Conservation (phyloP, 2,888 invertebrate genomes). For the Lutraria lutraria region DNA sequence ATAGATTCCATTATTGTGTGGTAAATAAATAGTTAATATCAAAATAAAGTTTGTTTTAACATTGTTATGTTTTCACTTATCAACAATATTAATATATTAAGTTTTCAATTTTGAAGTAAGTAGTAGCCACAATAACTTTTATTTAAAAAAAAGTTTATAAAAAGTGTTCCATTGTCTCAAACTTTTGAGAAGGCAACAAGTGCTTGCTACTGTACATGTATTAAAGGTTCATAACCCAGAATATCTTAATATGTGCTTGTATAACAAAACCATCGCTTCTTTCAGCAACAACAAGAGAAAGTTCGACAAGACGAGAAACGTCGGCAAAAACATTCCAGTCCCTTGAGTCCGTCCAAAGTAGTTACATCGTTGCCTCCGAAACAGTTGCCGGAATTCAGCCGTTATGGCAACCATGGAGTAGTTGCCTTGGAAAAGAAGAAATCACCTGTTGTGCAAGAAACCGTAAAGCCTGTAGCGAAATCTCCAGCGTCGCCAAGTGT, state of each 20-base stretch:
- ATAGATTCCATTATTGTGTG: too few relatives aligned
- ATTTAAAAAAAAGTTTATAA: too few relatives aligned
- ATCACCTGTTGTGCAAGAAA: slow-evolving; percentile 18
- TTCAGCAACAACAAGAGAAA: slow-evolving; percentile 78
- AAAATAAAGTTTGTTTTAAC: too few relatives aligned
- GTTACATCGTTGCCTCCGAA: slow-evolving; percentile 20
- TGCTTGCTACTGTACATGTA: not conserved
- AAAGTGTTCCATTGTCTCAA: too few relatives aligned
- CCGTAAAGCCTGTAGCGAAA: not conserved
- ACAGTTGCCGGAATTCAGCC: slow-evolving; percentile 58
- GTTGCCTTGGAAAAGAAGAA: slow-evolving; percentile 44
- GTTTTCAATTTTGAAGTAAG: too few relatives aligned
- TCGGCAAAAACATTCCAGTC: slow-evolving; percentile 42
- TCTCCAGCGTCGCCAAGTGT: not conserved
- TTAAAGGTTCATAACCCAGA: not conserved
- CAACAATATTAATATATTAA: too few relatives aligned
- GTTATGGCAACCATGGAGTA: slow-evolving; percentile 79
- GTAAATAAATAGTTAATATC: too few relatives aligned
- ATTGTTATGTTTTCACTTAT: too few relatives aligned
- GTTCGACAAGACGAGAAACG: slow-evolving; percentile 63
- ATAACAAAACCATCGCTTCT: not conserved
- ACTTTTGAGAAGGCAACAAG: too few relatives aligned
- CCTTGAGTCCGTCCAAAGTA: slow-evolving; percentile 35
- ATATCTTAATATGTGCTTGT: not conserved
- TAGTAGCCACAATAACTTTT: too few relatives aligned